A percentile compares a stretch with the other conserved stretches of the same genome.
Evolutionary conservation across 2,888 invertebrate species (phyloP).

Genomic region (Agrochola litura): DNA sequence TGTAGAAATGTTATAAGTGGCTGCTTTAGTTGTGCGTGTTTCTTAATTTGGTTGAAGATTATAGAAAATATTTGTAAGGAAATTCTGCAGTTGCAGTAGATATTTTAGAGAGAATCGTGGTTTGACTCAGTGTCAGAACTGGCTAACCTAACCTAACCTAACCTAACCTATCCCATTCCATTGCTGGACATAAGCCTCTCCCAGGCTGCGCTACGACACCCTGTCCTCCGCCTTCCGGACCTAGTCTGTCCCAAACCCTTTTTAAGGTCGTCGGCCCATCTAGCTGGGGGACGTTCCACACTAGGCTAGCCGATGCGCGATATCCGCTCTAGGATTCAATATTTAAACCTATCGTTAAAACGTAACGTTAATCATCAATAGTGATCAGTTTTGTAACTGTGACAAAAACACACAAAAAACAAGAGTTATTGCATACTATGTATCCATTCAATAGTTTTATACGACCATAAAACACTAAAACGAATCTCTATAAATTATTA

Average conservation of each 20-base stretch:
- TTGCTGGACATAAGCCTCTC: too few relatives aligned
- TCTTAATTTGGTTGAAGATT: conserved; percentile 3
- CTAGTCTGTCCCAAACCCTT: too few relatives aligned
- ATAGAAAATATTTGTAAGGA: not conserved
- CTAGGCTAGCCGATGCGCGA: too few relatives aligned
- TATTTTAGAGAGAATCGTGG: not conserved
- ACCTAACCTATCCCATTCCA: too few relatives aligned
- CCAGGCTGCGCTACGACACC: too few relatives aligned
- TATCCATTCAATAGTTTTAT: conserved; percentile 22
- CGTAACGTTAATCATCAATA: not conserved
- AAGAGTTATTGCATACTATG: conserved; percentile 7
- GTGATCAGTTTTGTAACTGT: not conserved
- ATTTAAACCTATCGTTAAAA: not conserved
- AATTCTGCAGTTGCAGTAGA: not conserved
- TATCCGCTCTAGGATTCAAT: too few relatives aligned
- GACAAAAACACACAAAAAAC: not conserved
- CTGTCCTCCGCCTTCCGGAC: too few relatives aligned
- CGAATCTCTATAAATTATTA: conserved; percentile 43
- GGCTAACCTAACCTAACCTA: too few relatives aligned
- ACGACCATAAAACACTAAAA: conserved; percentile 45
- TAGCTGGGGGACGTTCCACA: too few relatives aligned
- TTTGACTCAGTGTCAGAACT: rapidly evolving
- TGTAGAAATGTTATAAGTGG: conserved; percentile 25
- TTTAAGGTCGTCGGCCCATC: too few relatives aligned
- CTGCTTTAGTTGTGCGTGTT: conserved; percentile 14